A percentile compares a stretch with the other conserved stretches of the same genome.
phyloP scores from a whole-genome alignment of 2,888 invertebrate species.

The Harpalus rubripes region DNA sequence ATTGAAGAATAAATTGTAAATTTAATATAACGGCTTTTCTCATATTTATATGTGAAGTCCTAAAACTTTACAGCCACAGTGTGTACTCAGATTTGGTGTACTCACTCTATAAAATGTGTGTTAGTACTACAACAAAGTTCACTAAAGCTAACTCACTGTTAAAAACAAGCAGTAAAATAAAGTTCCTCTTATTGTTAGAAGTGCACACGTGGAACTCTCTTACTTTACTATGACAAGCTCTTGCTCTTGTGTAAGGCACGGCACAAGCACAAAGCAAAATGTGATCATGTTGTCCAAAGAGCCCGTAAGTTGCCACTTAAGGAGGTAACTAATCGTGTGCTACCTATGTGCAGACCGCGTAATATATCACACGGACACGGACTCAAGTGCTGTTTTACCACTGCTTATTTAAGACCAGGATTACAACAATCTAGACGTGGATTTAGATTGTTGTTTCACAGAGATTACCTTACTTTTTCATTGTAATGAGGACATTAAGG shows the following conservation, averaged over 20 bases:
- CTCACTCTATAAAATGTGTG: too few relatives aligned
- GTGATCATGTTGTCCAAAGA: neutral
- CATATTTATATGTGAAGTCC: too few relatives aligned
- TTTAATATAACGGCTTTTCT: too few relatives aligned
- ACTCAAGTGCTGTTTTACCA: neutral
- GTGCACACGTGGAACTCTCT: neutral
- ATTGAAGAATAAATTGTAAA: too few relatives aligned
- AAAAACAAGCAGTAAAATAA: conserved; percentile 3
- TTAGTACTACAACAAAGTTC: too few relatives aligned
- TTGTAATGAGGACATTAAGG: neutral
- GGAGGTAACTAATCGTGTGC: neutral
- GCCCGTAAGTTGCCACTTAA: neutral
- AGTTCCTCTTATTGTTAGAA: neutral
- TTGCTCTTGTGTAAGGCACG: neutral
- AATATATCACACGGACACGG: neutral
- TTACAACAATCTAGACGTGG: neutral
- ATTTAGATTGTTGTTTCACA: neutral
- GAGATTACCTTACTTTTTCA: neutral
- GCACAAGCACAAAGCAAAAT: neutral
- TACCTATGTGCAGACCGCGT: neutral
- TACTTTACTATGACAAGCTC: neutral
- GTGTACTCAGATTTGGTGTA: too few relatives aligned
- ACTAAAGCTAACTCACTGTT: neutral
- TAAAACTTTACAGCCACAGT: too few relatives aligned
- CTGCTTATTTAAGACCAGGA: neutral